These are phyloP conservation scores for Hyperopisus bebe DNA, from an alignment of 2,113 vertebrate species.

Conservation along the genomic window DNA sequence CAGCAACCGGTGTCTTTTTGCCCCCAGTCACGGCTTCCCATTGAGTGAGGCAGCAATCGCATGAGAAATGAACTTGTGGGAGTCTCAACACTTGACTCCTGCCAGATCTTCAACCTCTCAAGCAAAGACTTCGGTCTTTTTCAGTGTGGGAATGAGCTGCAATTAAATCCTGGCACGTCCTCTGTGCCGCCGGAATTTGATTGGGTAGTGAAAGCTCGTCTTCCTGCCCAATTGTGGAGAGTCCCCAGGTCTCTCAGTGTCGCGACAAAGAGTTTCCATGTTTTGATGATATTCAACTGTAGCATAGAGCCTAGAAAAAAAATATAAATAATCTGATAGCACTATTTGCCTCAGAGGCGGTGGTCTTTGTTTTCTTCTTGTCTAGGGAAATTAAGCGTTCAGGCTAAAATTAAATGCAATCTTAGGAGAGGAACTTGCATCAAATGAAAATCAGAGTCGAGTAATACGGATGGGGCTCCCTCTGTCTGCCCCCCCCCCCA, in stretches of 20 bases:
- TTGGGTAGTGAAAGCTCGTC: not conserved
- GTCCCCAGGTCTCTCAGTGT: not conserved
- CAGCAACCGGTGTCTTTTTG: not conserved
- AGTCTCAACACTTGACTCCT: not conserved
- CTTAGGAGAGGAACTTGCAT: not conserved
- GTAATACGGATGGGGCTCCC: not conserved
- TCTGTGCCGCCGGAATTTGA: not conserved
- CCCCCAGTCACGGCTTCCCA: not conserved
- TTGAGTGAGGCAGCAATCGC: not conserved
- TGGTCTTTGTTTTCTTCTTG: not conserved
- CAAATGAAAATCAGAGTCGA: not conserved
- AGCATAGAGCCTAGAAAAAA: not conserved
- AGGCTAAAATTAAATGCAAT: not conserved
- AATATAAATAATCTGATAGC: not conserved
- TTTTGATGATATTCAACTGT: not conserved
- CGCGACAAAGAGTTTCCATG: not conserved
- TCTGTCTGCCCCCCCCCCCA: not conserved
- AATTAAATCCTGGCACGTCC: not conserved
- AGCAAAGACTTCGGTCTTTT: not conserved
- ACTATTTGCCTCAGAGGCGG: not conserved
- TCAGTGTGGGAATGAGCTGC: not conserved
- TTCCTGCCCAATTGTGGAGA: not conserved
- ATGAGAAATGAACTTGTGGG: not conserved
- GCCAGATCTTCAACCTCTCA: not conserved
- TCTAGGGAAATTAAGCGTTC: not conserved